Base-by-base conservation (phyloP, 2,888 invertebrate species). In the Nyleta sp. region DNA sequence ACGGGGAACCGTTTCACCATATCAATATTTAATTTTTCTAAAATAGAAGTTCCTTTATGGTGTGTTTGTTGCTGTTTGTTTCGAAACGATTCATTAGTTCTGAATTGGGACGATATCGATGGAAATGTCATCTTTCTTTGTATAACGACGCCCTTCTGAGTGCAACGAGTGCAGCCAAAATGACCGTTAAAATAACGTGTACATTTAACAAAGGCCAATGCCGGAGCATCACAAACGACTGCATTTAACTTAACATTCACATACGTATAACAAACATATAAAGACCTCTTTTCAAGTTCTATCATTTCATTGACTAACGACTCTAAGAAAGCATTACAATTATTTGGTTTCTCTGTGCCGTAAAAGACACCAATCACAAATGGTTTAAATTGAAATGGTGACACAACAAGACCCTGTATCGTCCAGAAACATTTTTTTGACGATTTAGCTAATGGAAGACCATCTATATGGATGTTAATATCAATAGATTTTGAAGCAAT, bases 401-500 rank as follows among this genome's bases (percentile, higher is more conserved):
- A 55, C n/a, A 40, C 10, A 31, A 64, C 20, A 8, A 7, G 0
- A 20, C 15, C 64, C 13, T 48, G 40, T 0, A 72, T 72, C 0
- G 55, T 57, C 35, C 55, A 72, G 20, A 57, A 64, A 1, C 42
- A 33, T 31, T 57, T 55, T 15, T 62, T 7, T 46, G 62, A 18
- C 2, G 10, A 11, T 2, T 11, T 35, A 6, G 35, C 35, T 8
- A 35, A 8, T 35, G 72, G 72, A 40, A 64, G 57, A 13, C 64
- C 72, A 48, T 72, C 72, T 40, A 72, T 35, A 22, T 64, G 57
- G 6, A 72, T 17, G 48, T 72, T 48, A 0, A 72, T 31, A 2
- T 38, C 0, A 62, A 72, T 53, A 2, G 8, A 13, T 6, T n/a
- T 2, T 2, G 35, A 35, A 10, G 10, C 2, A 3, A 6, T 10